phyloP scores from a whole-genome alignment of 2,888 invertebrate genomes.

The Tetrapedia diversipes region DNA sequence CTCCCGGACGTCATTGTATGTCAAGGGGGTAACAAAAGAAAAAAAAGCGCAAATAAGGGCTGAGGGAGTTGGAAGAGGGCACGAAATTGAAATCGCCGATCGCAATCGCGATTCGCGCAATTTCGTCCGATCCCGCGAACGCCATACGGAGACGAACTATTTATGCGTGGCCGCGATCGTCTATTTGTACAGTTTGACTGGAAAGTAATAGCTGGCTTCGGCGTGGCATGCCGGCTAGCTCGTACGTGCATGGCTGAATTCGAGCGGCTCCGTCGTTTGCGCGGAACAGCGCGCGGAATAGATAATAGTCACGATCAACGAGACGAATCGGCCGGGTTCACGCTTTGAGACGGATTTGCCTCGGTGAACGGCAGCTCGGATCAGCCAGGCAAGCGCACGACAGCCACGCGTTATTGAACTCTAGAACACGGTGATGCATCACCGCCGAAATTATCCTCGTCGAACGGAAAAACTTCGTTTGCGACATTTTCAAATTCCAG shows the following conservation, averaged over 20 bases:
- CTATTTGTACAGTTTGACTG: constrained; percentile 46
- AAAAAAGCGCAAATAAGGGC: no score
- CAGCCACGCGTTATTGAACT: constrained; percentile 20
- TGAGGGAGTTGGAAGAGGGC: neutral
- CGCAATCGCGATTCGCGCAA: constrained; percentile 24
- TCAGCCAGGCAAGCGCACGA: constrained; percentile 19
- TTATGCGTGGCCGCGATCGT: constrained; percentile 46
- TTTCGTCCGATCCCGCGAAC: constrained; percentile 22
- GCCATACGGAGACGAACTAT: constrained; percentile 36
- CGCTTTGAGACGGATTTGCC: constrained; percentile 48
- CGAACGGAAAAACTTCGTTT: neutral
- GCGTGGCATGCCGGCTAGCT: constrained; percentile 24
- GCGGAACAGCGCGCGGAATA: constrained; percentile 46
- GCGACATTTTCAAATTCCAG: neutral
- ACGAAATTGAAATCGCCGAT: constrained; percentile 39
- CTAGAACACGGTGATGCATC: constrained; percentile 1
- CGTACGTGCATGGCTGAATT: constrained; percentile 30
- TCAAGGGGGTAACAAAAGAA: no score
- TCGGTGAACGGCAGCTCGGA: constrained; percentile 29
- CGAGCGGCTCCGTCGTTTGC: constrained; percentile 44
- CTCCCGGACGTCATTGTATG: no score
- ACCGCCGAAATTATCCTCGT: neutral
- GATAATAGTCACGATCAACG: constrained; percentile 57
- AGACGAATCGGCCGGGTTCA: constrained; percentile 54
- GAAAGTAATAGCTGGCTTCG: constrained; percentile 51